Evolutionary conservation across 2,888 invertebrate genomes (phyloP).

Genomic region (Cabera pusaria): DNA sequence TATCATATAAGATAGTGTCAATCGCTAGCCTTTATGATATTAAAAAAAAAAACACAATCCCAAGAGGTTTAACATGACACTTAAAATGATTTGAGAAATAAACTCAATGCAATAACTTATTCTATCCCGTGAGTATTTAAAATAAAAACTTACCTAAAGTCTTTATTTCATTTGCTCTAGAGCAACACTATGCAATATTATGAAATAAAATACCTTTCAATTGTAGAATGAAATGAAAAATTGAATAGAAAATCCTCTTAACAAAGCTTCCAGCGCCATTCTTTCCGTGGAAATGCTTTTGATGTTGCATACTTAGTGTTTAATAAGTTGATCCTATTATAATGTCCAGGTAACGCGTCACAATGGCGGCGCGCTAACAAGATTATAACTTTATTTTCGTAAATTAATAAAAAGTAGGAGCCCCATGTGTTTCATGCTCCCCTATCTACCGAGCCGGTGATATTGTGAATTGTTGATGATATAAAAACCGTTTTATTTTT

Average conservation of each 20-base stretch:
- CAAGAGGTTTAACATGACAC: too few species aligned
- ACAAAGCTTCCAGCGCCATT: slow-evolving; percentile 64
- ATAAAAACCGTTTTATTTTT: slow-evolving; percentile 22
- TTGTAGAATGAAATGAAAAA: slow-evolving; percentile 37
- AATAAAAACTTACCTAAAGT: too few species aligned
- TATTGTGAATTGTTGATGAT: slow-evolving; percentile 42
- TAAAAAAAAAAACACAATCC: too few species aligned
- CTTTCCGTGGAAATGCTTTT: slow-evolving; percentile 73
- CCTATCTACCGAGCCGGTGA: slow-evolving; percentile 35
- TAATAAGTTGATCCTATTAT: slow-evolving; percentile 84
- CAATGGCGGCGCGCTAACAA: slow-evolving; percentile 78
- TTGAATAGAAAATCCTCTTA: slow-evolving; percentile 74
- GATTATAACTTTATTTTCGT: slow-evolving; percentile 81
- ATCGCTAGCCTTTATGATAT: too few species aligned
- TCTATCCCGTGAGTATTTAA: too few species aligned
- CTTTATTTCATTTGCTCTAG: too few species aligned
- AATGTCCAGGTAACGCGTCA: slow-evolving; percentile 76
- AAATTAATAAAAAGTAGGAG: slow-evolving; percentile 78
- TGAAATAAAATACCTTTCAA: slow-evolving; percentile 16
- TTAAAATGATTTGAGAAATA: too few species aligned
- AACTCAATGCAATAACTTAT: too few species aligned
- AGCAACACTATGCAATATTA: too few species aligned
- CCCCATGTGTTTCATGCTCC: slow-evolving; percentile 57
- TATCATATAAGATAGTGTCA: too few species aligned
- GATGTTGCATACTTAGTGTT: slow-evolving; percentile 81